Base-by-base conservation (phyloP, 2,888 invertebrate genomes). In the Elysia crispata region DNA sequence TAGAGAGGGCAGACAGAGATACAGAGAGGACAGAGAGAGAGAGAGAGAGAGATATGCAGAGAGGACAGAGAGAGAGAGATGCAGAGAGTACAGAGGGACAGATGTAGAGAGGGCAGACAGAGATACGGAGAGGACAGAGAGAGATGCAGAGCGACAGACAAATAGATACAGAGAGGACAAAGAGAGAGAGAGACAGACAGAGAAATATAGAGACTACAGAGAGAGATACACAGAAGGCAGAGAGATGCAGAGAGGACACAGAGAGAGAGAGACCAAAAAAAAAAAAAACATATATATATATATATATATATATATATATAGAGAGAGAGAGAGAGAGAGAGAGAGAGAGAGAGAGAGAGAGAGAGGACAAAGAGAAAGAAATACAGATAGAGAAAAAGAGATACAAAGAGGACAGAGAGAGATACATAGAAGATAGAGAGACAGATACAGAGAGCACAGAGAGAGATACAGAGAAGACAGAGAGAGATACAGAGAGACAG, bases 1-100 rank as follows among this genome's bases (percentile, higher is more conserved):
- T n/a, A n/a, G n/a, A n/a, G n/a, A n/a, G n/a, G n/a, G n/a, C 23
- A 76, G 49, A 76, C 41, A 64, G 31, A 54, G 18, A 64, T 62
- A 23, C 11, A 62, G 57, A 57, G 6, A 57, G n/a, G 49, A 25
- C 30, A 49, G 20, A 50, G 69, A 69, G 30, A 20, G 20, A 23
- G 1, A 64, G n/a, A 64, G 41, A 33, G 49, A 64, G n/a, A 30
- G 57, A 57, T 1, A 31, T 25, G 50, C 54, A 50, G 30, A 33
- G 28, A 30, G 67, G 57, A 57, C 13, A 57, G 20, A 75, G 60
- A 75, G 33, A 30, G 20, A 75, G 62, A 28, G 6, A 60, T 18
- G 23, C 15, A 60, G 28, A 60, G 5, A 41, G 15, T n/a, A 28
- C 23, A 31, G 31, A 60, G 30, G 30, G 62, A 41, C 30, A 75